Percentiles rank a stretch among this genome's conserved stretches.
Evolutionary conservation across 2,113 vertebrate species (phyloP).

Genomic region (Aramus guarauna): DNA sequence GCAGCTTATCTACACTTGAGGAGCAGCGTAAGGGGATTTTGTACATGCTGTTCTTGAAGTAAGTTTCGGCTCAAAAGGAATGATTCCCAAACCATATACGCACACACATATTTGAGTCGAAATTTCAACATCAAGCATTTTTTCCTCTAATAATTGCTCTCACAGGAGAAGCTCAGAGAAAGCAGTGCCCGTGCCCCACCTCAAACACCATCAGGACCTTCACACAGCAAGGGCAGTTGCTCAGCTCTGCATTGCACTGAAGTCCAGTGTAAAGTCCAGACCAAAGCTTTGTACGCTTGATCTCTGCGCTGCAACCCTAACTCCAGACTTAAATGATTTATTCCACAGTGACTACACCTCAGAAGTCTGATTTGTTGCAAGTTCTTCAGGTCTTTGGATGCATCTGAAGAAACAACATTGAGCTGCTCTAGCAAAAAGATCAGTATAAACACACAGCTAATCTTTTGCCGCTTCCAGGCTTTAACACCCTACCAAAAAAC

Average conservation of each 20-base stretch:
- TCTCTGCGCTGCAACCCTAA: background rate
- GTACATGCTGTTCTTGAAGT: background rate
- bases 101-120: rapidly evolving
- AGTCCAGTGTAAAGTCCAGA: background rate
- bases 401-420: background rate
- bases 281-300: background rate
- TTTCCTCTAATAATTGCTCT: background rate
- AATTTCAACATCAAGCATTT: background rate
- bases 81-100: background rate
- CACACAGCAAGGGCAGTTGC: background rate
- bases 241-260: background rate
- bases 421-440: background rate
- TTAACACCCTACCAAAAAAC: background rate
- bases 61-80: background rate
- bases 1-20: background rate
- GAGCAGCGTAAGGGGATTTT: background rate
- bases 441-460: background rate
- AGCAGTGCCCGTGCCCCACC: background rate
- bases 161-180: background rate
- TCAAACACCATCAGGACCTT: background rate
- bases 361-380: background rate
- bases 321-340: background rate
- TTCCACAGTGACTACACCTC: background rate
- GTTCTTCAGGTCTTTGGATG: background rate
- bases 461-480: background rate